These are phyloP conservation scores for Eupithecia tripunctaria DNA, from an alignment of 2,888 invertebrate species.

Conservation along the genomic window DNA sequence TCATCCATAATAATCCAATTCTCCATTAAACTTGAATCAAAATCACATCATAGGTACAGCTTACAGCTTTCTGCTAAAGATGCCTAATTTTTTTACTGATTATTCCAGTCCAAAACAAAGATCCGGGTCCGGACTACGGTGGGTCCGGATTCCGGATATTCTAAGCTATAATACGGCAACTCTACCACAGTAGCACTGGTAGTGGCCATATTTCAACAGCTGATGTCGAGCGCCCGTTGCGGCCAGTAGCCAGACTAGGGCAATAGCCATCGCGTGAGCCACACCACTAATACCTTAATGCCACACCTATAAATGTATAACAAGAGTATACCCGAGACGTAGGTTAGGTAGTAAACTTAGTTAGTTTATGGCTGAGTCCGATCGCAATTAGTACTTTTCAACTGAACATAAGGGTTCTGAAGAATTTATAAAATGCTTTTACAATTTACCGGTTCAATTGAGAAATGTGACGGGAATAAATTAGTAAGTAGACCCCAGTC, in stretches of 20 bases:
- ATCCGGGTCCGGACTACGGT: neutral
- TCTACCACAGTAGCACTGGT: neutral
- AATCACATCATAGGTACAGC: too few relatives aligned
- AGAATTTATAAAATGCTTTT: neutral
- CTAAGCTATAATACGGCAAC: neutral
- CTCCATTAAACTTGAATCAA: neutral
- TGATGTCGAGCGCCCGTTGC: slow-evolving; percentile 10
- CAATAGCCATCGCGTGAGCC: slow-evolving; percentile 32
- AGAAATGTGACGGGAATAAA: neutral
- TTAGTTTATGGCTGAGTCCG: neutral
- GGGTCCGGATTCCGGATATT: neutral
- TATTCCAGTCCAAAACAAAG: neutral
- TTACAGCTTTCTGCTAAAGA: neutral
- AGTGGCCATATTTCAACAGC: slow-evolving; percentile 26
- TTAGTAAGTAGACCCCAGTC: neutral
- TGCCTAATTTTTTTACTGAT: neutral
- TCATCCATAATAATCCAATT: neutral
- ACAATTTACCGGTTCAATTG: neutral
- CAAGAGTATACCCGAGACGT: neutral
- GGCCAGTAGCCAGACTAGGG: slow-evolving; percentile 10
- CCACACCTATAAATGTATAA: slow-evolving; percentile 8
- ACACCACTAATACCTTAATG: slow-evolving; percentile 34
- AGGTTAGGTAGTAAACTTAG: slow-evolving; percentile 8
- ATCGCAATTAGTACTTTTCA: slow-evolving; percentile 11
- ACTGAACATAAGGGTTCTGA: neutral